Base-by-base conservation (phyloP, 2,797 vertebrate genomes). In the Microchirus variegatus region DNA sequence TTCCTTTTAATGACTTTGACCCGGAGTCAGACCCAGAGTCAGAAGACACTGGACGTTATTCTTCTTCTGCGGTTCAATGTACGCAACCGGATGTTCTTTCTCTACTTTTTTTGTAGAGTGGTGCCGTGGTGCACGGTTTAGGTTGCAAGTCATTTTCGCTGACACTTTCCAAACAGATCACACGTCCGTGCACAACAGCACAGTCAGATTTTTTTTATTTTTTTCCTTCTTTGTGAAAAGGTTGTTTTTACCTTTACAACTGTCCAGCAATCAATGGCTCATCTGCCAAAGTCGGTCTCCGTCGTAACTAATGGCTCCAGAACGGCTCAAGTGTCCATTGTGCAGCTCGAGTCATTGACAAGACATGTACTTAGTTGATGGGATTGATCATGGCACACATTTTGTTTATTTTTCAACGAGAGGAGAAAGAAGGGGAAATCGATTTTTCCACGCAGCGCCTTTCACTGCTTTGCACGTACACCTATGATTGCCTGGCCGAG, bases 311-410 rank as follows among this genome's bases (percentile, higher is more conserved):
- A 95, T 92, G 83, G 89, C 81, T 93, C 81, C 44, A 47, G 87
- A 91, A 93, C 67, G 41, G 41, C 13, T 2, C 82, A 84, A 70
- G 92, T 84, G 79, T 77, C 86, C 80, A 83, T 90, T 92, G 86
- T 94, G 79, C 89, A 85, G 62, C 82, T 17, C 47, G 61, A 92
- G 86, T 90, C 87, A 89, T 91, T 87, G 93, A 92, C 90, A 91
- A 88, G 89, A 83, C 77, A 73, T 92, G 85, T 91, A 91, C 86
- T 92, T 88, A 81, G 89, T 81, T 86, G 86, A 89, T 89, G 72
- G 70, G 67, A 96, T 95, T 95, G 95, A 97, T 94, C 81, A 74
- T 8, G 5, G 78, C 75, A 73, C 75, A 73, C 85, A 86, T 92
- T 89, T 89, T 54, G 60, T 86, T 93, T 78, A 49, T 42, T 56